Evolutionary conservation across 2,797 vertebrate genomes (phyloP).

Genomic region (Erethizon dorsatum): DNA sequence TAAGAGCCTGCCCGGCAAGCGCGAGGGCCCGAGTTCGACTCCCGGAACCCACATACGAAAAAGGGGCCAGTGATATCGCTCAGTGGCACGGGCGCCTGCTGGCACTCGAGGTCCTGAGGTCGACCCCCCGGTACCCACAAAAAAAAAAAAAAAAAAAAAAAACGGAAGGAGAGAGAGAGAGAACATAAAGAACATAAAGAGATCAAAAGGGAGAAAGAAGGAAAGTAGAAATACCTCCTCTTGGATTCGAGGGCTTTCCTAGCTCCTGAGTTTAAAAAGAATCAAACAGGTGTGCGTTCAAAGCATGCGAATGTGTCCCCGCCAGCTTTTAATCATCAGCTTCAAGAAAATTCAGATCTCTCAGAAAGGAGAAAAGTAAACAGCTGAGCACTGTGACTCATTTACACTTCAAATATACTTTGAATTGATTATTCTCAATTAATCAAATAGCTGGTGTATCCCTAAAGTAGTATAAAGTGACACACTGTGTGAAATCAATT

Average conservation of each 20-base stretch:
- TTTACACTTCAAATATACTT: conserved; percentile 94
- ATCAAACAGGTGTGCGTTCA: conserved; percentile 85
- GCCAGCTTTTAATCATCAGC: conserved; percentile 87
- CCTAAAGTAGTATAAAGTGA: conserved; percentile 94
- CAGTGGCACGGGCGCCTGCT: too few species aligned
- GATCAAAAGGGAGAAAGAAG: background rate
- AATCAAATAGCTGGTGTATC: conserved; percentile 93
- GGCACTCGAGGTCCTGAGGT: too few species aligned
- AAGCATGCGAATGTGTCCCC: conserved; percentile 79
- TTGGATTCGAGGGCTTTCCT: background rate
- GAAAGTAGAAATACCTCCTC: background rate
- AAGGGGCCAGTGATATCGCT: too few species aligned
- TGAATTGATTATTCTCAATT: conserved; percentile 92
- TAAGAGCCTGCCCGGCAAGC: too few species aligned
- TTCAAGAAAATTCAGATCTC: conserved; percentile 89
- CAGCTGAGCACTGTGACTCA: conserved; percentile 90
- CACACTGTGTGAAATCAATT: conserved; percentile 93
- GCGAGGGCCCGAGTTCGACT: too few species aligned
- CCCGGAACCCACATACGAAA: too few species aligned
- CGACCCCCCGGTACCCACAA: too few species aligned
- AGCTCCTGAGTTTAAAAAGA: conserved; percentile 55
- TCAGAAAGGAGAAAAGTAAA: conserved; percentile 90
- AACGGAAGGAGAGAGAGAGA: too few species aligned
- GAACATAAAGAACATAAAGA: too few species aligned
- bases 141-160: too few species aligned